These are phyloP conservation scores for Apogon hyalosoma DNA, from an alignment of 2,797 vertebrate species.

Conservation along the genomic window DNA sequence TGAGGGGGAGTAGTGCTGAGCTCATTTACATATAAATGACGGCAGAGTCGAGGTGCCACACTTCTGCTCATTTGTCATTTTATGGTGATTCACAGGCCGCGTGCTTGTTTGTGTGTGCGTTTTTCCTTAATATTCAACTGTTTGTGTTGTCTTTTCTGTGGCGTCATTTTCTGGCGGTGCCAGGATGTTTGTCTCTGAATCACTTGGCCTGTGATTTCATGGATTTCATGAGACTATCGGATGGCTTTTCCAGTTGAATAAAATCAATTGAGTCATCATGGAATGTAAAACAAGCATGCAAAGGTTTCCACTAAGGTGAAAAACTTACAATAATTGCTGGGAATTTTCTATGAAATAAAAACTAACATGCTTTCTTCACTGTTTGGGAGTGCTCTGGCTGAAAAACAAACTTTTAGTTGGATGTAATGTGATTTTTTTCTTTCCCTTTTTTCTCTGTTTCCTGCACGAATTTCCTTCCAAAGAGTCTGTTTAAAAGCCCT, in stretches of 20 bases:
- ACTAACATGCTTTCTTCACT: not conserved
- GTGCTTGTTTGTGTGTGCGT: slow-evolving; percentile 3
- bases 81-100: slow-evolving; percentile 16
- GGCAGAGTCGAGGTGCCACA: slow-evolving; percentile 23
- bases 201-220: slow-evolving; percentile 37
- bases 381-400: not conserved
- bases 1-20: slow-evolving; percentile 1
- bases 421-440: slow-evolving; percentile 25
- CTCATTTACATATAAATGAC: slow-evolving; percentile 78
- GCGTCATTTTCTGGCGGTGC: slow-evolving; percentile 22
- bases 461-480: slow-evolving; percentile 36
- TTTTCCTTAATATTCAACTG: slow-evolving; percentile 3
- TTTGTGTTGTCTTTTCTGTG: slow-evolving; percentile 1
- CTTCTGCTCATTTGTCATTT: slow-evolving; percentile 48
- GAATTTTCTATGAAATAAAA: slow-evolving; percentile 23
- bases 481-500: slow-evolving; percentile 34
- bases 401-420: slow-evolving; percentile 8
- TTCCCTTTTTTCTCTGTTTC: not conserved
- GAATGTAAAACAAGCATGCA: slow-evolving; percentile 34
- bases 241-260: slow-evolving; percentile 54
- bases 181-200: slow-evolving; percentile 38
- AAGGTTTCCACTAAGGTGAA: slow-evolving; percentile 5
- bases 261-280: slow-evolving; percentile 51
- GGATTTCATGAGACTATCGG: slow-evolving; percentile 34
- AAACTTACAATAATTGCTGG: slow-evolving; percentile 5